Conservation (phyloP, 2,888 invertebrate species). For the Drosophila flavopinicola region DNA sequence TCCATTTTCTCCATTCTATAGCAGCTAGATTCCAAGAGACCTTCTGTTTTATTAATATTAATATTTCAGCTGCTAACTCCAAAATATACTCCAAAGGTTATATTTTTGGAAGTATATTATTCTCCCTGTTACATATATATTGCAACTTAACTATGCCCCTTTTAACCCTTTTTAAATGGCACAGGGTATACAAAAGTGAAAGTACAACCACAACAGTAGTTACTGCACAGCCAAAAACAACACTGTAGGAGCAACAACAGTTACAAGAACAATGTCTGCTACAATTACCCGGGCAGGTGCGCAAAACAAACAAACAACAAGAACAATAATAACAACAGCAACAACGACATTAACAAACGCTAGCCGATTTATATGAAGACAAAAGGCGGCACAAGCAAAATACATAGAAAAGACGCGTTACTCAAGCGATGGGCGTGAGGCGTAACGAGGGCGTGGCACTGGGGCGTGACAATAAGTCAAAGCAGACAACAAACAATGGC, state of each 20-base stretch:
- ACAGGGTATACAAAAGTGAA: slow-evolving; percentile 23
- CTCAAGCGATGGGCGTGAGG: slow-evolving; percentile 35
- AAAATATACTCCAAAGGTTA: too few relatives aligned
- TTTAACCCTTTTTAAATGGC: neutral
- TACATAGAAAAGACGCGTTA: slow-evolving; percentile 53
- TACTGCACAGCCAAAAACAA: slow-evolving; percentile 22
- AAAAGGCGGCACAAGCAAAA: slow-evolving; percentile 32
- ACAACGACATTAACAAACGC: neutral
- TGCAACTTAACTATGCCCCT: neutral
- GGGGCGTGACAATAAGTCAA: slow-evolving; percentile 44
- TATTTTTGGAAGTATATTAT: too few relatives aligned
- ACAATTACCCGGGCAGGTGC: slow-evolving; percentile 68
- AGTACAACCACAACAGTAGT: slow-evolving; percentile 27
- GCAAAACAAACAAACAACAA: slow-evolving; percentile 44
- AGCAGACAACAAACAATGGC: slow-evolving; percentile 37
- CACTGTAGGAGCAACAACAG: slow-evolving; percentile 22
- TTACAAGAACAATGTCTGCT: slow-evolving; percentile 43
- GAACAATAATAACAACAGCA: slow-evolving; percentile 14
- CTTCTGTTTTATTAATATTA: too few relatives aligned
- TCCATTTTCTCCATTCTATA: too few relatives aligned
- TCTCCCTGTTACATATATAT: neutral
- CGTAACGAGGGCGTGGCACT: neutral
- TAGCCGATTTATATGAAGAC: slow-evolving; percentile 34
- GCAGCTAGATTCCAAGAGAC: too few relatives aligned
- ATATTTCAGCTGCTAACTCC: too few relatives aligned